Evolutionary conservation across 2,797 vertebrate species (phyloP).

Genomic region (Pseudochirops cupreus): DNA sequence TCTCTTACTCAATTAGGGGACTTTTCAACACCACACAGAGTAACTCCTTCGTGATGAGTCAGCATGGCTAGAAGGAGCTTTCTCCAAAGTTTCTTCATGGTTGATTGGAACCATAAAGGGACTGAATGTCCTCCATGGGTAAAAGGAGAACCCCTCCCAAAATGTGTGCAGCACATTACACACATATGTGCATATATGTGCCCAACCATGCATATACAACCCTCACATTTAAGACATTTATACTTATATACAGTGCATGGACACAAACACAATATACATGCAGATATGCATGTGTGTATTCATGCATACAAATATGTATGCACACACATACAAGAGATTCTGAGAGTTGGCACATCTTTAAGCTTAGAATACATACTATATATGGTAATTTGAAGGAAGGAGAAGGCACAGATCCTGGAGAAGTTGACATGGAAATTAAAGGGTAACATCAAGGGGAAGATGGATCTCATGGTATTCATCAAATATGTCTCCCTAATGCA

Average conservation of each 20-base stretch:
- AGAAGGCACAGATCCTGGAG: neutral
- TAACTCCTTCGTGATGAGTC: neutral
- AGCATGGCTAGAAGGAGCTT: neutral
- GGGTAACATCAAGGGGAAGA: neutral
- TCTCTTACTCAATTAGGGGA: neutral
- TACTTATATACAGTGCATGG: too few species aligned
- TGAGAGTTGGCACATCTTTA: neutral
- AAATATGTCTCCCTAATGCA: neutral
- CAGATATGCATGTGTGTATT: too few species aligned
- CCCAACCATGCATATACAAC: too few species aligned
- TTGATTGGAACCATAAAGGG: neutral
- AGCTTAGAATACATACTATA: neutral
- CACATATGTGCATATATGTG: neutral
- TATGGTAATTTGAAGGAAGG: neutral
- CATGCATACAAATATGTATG: neutral
- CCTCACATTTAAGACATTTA: too few species aligned
- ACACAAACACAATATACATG: too few species aligned
- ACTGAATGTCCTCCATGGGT: neutral
- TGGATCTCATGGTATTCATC: neutral
- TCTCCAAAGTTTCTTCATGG: neutral
- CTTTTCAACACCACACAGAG: neutral
- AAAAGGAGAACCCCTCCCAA: neutral
- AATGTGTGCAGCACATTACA: neutral
- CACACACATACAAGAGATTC: neutral
- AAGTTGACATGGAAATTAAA: neutral